phyloP scores from a whole-genome alignment of 1,140 invertebrate species.

The Zaprionus lachaisei region DNA sequence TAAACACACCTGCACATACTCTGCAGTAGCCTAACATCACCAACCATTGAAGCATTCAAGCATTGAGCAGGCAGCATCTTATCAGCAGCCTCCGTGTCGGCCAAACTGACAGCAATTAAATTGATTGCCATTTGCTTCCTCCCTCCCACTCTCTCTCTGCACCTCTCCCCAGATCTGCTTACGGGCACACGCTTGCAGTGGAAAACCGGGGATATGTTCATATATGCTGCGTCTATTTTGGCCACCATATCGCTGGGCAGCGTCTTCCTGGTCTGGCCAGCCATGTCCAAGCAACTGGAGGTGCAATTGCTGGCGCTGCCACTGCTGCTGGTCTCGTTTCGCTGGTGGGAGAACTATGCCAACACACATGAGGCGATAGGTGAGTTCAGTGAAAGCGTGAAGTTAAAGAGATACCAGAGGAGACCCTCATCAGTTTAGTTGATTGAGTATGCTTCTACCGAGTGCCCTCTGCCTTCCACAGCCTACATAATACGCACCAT shows the following conservation, averaged over 20 bases:
- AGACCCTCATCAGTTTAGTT: slow-evolving; percentile 3
- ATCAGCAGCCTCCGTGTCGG: slow-evolving; percentile 50
- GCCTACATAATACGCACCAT: slow-evolving; percentile 73
- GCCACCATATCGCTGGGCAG: slow-evolving; percentile 87
- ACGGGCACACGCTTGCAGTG: slow-evolving; percentile 64
- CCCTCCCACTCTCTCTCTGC: background rate
- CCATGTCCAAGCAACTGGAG: slow-evolving; percentile 84
- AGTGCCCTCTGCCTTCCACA: slow-evolving; percentile 1
- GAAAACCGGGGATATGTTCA: slow-evolving; percentile 57
- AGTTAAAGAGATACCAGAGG: background rate
- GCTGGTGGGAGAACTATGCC: slow-evolving; percentile 95
- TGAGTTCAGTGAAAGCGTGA: slow-evolving; percentile 67
- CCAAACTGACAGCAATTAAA: slow-evolving; percentile 72
- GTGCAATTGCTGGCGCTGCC: slow-evolving; percentile 88
- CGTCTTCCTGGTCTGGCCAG: slow-evolving; percentile 89
- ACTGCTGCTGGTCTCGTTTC: slow-evolving; percentile 89
- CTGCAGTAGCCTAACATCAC: background rate
- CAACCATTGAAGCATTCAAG: slow-evolving; percentile 9
- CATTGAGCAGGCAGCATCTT: slow-evolving; percentile 45
- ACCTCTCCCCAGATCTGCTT: slow-evolving; percentile 56
- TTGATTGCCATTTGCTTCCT: slow-evolving; percentile 63
- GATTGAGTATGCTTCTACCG: background rate
- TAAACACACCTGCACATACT: background rate
- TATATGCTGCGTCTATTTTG: slow-evolving; percentile 76
- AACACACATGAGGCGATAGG: slow-evolving; percentile 79